Evolutionary conservation across 1,140 invertebrate species (phyloP).

Genomic region (Nasonia vitripennis): DNA sequence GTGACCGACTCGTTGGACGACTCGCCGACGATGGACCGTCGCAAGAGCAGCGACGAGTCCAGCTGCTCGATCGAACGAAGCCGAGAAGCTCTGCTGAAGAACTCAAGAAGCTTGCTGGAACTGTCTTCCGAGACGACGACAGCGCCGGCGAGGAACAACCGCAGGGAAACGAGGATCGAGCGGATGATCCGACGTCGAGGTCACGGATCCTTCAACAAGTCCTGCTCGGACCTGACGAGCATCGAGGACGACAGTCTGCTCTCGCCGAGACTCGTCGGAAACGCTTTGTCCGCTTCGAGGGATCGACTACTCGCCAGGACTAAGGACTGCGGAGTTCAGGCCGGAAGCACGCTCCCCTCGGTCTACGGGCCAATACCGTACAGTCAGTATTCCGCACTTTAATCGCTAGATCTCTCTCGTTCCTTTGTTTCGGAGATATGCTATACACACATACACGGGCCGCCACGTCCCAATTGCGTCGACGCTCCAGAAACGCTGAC

Average conservation of each 20-base stretch:
- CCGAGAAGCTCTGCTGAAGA: slow-evolving; percentile 49
- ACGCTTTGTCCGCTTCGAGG: slow-evolving; percentile 10
- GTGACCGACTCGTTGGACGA: slow-evolving; percentile 50
- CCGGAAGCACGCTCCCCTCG: slow-evolving; percentile 74
- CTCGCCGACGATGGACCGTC: slow-evolving; percentile 53
- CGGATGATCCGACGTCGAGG: slow-evolving; percentile 32
- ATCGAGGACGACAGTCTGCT: slow-evolving; percentile 56
- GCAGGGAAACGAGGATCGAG: slow-evolving; percentile 40
- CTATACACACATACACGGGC: background rate
- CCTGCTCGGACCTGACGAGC: slow-evolving; percentile 57
- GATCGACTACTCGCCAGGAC: slow-evolving; percentile 50
- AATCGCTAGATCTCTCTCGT: background rate
- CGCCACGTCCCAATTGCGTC: background rate
- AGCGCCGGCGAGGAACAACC: background rate
- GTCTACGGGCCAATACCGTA: slow-evolving; percentile 79
- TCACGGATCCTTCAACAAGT: slow-evolving; percentile 56
- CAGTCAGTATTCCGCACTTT: slow-evolving; percentile 73
- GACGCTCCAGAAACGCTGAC: background rate
- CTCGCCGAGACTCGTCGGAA: slow-evolving; percentile 65
- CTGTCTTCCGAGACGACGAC: slow-evolving; percentile 33
- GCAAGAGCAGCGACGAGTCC: slow-evolving; percentile 21
- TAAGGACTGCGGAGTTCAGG: slow-evolving; percentile 60
- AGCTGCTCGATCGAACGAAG: slow-evolving; percentile 22
- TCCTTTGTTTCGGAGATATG: slow-evolving; percentile 23
- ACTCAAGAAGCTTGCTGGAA: slow-evolving; percentile 59